Evolutionary conservation across 2,113 vertebrate species (phyloP).

Genomic region (Cygnus buccinator): DNA sequence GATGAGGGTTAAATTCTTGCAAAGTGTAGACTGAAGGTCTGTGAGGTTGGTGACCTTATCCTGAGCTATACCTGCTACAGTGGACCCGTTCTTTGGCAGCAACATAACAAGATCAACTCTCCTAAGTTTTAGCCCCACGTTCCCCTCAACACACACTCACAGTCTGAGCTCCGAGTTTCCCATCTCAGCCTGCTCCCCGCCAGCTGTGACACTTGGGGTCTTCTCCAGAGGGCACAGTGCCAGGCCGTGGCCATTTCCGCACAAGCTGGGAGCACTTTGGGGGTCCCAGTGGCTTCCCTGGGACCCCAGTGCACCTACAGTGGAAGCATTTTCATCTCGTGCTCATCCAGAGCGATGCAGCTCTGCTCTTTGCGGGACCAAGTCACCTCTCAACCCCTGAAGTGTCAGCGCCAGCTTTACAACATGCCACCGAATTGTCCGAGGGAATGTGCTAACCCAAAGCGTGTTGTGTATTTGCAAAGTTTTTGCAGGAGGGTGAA

Average conservation of each 20-base stretch:
- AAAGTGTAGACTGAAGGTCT: background rate
- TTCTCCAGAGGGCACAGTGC: background rate
- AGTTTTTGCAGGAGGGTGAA: background rate
- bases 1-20: background rate
- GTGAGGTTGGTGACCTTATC: background rate
- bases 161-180: background rate
- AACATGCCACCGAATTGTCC: fast-evolving
- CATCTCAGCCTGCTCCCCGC: background rate
- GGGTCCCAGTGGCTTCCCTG: background rate
- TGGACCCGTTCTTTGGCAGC: background rate
- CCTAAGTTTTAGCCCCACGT: background rate
- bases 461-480: fast-evolving
- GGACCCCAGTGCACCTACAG: background rate
- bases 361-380: background rate
- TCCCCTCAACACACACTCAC: background rate
- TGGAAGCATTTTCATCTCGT: background rate
- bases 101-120: background rate
- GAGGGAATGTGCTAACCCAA: background rate
- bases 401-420: background rate
- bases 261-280: fast-evolving
- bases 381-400: background rate
- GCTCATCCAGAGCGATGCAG: background rate
- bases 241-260: background rate
- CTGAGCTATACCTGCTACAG: background rate
- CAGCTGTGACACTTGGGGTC: background rate